A percentile compares a stretch with the other conserved stretches of the same genome.
phyloP scores from a whole-genome alignment of 23 tunicate genomes.

The Halocynthia roretzi region DNA sequence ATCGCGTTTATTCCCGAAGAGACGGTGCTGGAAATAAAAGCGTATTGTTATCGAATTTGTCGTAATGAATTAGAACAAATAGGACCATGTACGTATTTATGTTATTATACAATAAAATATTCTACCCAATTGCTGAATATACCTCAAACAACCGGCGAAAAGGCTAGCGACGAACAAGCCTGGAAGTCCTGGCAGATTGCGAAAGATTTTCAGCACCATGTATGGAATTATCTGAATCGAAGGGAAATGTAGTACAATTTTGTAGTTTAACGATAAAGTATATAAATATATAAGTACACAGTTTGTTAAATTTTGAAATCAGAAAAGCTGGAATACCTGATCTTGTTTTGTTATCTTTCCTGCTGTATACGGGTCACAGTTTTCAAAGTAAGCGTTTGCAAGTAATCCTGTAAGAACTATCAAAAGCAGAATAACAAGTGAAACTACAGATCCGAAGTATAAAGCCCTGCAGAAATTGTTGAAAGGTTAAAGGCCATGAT shows the following conservation, averaged over 20 bases:
- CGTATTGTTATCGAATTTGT: too few relatives aligned
- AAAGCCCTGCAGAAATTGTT: too few relatives aligned
- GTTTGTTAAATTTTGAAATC: background rate
- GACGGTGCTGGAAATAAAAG: conserved; percentile 50
- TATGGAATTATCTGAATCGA: conserved; percentile 59
- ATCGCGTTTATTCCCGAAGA: conserved; percentile 87
- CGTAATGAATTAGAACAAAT: too few relatives aligned
- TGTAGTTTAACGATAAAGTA: background rate
- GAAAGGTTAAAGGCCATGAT: too few relatives aligned
- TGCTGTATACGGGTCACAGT: conserved; percentile 58
- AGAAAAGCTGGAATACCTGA: conserved; percentile 37
- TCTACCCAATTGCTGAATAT: background rate
- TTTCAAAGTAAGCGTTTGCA: conserved; percentile 57
- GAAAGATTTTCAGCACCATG: conserved; percentile 67
- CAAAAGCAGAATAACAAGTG: too few relatives aligned
- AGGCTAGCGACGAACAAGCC: conserved; percentile 88
- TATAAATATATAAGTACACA: background rate
- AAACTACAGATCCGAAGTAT: too few relatives aligned
- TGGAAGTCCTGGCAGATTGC: conserved; percentile 63
- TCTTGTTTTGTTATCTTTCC: conserved; percentile 40
- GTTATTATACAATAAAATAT: too few relatives aligned
- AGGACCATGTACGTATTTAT: too few relatives aligned
- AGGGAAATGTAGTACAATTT: background rate
- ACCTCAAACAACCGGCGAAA: conserved; percentile 16
- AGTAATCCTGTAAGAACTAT: conserved; percentile 34